These are phyloP conservation scores for Chloroceryle amazona DNA, from an alignment of 2,797 vertebrate species.

Conservation along the genomic window DNA sequence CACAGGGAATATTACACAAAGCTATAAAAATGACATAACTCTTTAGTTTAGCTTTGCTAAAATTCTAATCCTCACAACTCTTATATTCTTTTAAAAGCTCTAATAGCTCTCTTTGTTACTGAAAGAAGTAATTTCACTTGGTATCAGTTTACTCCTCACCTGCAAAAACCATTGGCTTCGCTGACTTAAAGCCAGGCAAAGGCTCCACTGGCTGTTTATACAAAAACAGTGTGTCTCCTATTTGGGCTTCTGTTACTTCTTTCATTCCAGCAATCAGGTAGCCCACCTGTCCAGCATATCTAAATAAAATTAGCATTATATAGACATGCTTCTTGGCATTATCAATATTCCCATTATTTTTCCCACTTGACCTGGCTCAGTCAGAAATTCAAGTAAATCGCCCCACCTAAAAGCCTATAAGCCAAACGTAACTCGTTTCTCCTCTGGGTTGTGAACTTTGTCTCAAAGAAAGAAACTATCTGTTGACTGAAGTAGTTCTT, in stretches of 20 bases:
- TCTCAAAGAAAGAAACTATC: neutral
- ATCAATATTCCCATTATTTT: constrained; percentile 6
- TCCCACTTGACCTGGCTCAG: neutral
- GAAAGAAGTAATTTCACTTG: neutral
- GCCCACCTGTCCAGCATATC: constrained; percentile 96
- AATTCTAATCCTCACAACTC: neutral
- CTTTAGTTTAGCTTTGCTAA: neutral
- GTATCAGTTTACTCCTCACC: constrained; percentile 82
- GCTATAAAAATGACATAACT: fast-evolving
- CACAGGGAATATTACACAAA: neutral
- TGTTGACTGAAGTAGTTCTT: neutral
- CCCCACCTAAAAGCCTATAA: neutral
- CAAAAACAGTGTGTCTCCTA: constrained; percentile 94
- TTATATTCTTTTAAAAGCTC: neutral
- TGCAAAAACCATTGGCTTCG: constrained; percentile 98
- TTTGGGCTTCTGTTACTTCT: constrained; percentile 96
- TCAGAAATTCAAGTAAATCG: neutral
- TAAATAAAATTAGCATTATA: constrained; percentile 80
- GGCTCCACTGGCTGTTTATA: constrained; percentile 91
- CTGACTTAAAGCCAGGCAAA: constrained; percentile 94
- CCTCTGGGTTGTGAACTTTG: neutral
- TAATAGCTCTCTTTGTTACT: neutral
- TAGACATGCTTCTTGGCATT: constrained; percentile 54
- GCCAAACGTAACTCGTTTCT: neutral
- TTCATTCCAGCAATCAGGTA: constrained; percentile 97